phyloP scores from a whole-genome alignment of 2,113 vertebrate species.

The Globicephala melas region DNA sequence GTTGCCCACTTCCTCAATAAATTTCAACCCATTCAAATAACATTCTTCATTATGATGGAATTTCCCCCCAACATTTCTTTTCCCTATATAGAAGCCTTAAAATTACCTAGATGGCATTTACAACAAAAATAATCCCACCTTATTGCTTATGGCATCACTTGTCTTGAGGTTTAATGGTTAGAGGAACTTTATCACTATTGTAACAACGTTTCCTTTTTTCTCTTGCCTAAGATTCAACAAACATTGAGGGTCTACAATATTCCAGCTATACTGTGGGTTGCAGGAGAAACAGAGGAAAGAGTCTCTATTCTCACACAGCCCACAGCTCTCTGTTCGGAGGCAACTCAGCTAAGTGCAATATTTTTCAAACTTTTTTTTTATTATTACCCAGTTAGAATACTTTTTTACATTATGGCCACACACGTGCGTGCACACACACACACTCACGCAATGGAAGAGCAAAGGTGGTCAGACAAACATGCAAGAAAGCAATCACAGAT shows the following conservation, averaged over 20 bases:
- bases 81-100: not conserved
- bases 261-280: not conserved
- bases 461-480: not conserved
- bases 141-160: not conserved
- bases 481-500: not conserved
- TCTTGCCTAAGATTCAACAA: not conserved
- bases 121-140: not conserved
- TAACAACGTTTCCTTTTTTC: not conserved
- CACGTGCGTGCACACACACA: not conserved
- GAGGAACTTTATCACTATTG: not conserved
- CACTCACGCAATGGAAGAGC: not conserved
- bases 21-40: not conserved
- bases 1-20: not conserved
- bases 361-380: not conserved
- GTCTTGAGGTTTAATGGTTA: not conserved
- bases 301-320: not conserved
- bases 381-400: not conserved
- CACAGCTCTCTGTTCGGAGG: not conserved
- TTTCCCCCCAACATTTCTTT: not conserved
- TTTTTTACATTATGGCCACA: not conserved
- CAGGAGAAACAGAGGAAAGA: not conserved
- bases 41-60: not conserved
- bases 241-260: not conserved
- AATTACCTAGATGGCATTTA: not conserved
- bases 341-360: not conserved